A percentile compares a stretch with the other conserved stretches of the same genome.
Evolutionary conservation across 2,797 vertebrate genomes (phyloP).

Genomic region (Tragopan temminckii): DNA sequence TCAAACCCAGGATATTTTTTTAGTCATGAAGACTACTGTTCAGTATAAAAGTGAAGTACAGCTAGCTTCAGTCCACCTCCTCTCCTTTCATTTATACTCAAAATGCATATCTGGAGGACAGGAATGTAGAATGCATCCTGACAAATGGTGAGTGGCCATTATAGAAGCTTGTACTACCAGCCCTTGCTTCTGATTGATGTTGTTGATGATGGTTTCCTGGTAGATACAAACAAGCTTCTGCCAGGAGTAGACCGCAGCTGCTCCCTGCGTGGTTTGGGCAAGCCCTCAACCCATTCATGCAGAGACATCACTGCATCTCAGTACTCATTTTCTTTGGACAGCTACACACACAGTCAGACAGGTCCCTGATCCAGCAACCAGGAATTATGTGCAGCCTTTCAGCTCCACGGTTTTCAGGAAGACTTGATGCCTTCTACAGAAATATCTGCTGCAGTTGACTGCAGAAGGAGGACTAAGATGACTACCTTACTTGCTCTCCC

Average conservation of each 20-base stretch:
- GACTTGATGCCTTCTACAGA: not conserved
- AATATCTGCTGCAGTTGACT: not conserved
- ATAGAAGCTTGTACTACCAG: not conserved
- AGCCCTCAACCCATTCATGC: accelerated
- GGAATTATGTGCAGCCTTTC: accelerated
- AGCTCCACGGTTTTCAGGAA: not conserved
- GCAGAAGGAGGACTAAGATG: not conserved
- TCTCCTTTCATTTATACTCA: not conserved
- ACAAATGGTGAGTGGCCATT: accelerated
- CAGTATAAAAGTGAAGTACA: not conserved
- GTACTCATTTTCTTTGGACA: accelerated
- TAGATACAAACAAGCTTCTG: not conserved
- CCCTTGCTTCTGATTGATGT: accelerated
- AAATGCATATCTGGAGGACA: not conserved
- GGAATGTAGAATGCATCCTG: not conserved
- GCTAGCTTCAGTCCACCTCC: not conserved
- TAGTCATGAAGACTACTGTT: not conserved
- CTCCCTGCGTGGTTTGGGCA: accelerated
- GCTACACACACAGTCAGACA: not conserved
- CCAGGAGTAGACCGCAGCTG: not conserved
- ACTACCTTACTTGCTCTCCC: not conserved
- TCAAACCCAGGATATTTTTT: not conserved
- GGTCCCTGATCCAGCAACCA: not conserved
- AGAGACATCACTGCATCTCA: not conserved
- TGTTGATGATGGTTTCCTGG: not conserved